A percentile compares a stretch with the other conserved stretches of the same genome.
Evolutionary conservation across 2,113 vertebrate genomes (phyloP).

Genomic region (Taxidea taxus): DNA sequence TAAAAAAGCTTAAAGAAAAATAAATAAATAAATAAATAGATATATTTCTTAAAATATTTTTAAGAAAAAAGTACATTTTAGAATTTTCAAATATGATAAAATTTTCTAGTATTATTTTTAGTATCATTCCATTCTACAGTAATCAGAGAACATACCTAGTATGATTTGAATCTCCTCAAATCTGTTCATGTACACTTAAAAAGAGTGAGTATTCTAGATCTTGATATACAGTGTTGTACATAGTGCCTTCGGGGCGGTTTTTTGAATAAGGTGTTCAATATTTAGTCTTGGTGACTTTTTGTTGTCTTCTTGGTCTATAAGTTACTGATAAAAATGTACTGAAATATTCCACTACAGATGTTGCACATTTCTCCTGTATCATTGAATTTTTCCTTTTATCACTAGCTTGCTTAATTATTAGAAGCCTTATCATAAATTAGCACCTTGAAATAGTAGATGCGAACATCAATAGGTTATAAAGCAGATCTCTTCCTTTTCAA

Average conservation of each 20-base stretch:
- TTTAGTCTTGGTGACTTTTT: background rate
- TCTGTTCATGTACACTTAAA: background rate
- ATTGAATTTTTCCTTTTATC: background rate
- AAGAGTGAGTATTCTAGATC: background rate
- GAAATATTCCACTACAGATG: background rate
- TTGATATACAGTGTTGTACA: background rate
- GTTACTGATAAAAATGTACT: background rate
- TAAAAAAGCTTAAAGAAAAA: no score
- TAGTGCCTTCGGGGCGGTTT: background rate
- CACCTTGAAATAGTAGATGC: background rate
- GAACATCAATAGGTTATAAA: background rate
- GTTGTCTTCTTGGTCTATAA: background rate
- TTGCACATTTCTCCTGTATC: background rate
- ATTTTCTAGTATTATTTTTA: background rate
- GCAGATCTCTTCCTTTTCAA: background rate
- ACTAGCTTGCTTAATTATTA: background rate
- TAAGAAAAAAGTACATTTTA: background rate
- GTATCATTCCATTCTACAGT: background rate
- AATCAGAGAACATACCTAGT: background rate
- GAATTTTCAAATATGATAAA: background rate
- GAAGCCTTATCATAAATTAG: background rate
- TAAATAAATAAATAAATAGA: no score
- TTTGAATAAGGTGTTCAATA: background rate
- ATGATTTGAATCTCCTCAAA: background rate
- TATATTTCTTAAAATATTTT: no score